These are phyloP conservation scores for Phengaris alcon DNA, from an alignment of 2,888 invertebrate species.

Conservation along the genomic window DNA sequence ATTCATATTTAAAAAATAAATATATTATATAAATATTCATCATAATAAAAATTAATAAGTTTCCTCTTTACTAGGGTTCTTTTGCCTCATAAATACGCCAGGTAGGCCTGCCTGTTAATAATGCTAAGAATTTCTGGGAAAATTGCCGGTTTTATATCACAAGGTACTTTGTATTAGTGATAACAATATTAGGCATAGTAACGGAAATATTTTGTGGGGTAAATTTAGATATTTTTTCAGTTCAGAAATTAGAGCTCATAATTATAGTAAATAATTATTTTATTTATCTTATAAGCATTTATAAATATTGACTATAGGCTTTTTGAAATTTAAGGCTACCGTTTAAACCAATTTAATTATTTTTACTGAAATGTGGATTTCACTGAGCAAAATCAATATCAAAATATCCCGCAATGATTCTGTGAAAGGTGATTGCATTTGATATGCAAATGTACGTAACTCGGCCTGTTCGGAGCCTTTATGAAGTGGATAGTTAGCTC, in stretches of 20 bases:
- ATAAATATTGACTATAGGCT: neutral
- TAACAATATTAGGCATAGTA: no score
- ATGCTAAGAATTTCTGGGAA: no score
- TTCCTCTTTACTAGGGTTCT: no score
- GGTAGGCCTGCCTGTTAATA: no score
- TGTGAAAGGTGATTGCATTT: constrained; percentile 25
- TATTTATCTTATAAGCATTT: neutral
- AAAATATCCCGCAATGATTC: constrained; percentile 13
- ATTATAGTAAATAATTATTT: no score
- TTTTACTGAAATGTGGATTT: neutral
- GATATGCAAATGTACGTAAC: constrained; percentile 20
- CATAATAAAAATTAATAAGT: no score
- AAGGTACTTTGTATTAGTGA: no score
- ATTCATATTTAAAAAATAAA: no score
- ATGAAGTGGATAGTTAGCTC: constrained; percentile 14
- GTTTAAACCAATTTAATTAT: neutral
- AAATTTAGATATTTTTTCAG: neutral
- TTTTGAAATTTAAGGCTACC: neutral
- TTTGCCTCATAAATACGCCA: no score
- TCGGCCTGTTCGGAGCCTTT: neutral
- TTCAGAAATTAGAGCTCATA: neutral
- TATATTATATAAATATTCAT: no score
- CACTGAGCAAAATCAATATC: constrained; percentile 15
- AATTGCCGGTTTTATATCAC: no score
- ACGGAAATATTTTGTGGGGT: neutral